Evolutionary conservation across 2,113 vertebrate genomes (phyloP).

Genomic region (Hyperoodon ampullatus): DNA sequence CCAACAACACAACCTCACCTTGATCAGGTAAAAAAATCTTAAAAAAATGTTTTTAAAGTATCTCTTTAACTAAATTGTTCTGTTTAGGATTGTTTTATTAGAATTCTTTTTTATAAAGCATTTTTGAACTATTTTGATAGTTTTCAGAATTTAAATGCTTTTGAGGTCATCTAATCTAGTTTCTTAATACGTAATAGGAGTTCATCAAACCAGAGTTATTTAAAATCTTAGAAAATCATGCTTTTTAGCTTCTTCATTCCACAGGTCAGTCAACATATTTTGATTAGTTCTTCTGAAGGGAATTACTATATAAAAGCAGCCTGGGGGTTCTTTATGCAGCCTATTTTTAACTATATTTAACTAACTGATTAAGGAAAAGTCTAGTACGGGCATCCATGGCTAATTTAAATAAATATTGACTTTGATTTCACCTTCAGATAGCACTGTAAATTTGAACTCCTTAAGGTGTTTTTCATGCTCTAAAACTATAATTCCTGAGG

Average conservation of each 20-base stretch:
- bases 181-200: not conserved
- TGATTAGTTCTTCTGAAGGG: not conserved
- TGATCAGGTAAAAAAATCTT: slow-evolving; percentile 91
- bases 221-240: slow-evolving; percentile 10
- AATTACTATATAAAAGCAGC: not conserved
- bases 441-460: not conserved
- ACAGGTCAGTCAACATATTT: not conserved
- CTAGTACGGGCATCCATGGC: not conserved
- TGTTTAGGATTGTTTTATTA: not conserved
- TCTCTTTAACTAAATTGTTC: not conserved
- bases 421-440: slow-evolving; percentile 38
- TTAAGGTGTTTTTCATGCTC: not conserved
- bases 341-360: slow-evolving; percentile 21
- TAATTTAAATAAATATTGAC: slow-evolving; percentile 54
- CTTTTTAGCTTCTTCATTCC: slow-evolving; percentile 1
- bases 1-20: slow-evolving; percentile 90
- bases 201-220: not conserved
- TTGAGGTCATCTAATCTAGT: not conserved
- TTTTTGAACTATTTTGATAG: slow-evolving; percentile 9
- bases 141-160: slow-evolving; percentile 29
- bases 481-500: not conserved
- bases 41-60: not conserved
- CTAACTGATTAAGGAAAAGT: not conserved
- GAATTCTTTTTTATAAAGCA: not conserved
- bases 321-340: not conserved